These are phyloP conservation scores for Macrosoma leucophasiata DNA, from an alignment of 2,888 invertebrate genomes.

Conservation along the genomic window DNA sequence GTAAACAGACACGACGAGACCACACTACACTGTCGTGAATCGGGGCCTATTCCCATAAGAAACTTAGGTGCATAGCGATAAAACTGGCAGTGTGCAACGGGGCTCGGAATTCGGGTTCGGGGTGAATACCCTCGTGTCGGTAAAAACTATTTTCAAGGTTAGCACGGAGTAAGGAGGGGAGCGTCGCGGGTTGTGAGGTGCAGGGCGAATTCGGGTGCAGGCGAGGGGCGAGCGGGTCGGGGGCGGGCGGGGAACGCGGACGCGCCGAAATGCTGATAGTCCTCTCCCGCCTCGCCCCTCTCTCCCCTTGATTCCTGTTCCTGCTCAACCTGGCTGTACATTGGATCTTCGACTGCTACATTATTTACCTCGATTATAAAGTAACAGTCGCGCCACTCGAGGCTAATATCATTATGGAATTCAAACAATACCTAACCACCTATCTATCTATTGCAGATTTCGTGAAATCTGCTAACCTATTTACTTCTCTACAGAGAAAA, in stretches of 20 bases:
- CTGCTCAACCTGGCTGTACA: no score
- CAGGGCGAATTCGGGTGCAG: slow-evolving; percentile 65
- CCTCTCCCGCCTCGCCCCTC: slow-evolving; percentile 40
- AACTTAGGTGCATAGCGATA: slow-evolving; percentile 34
- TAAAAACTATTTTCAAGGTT: slow-evolving; percentile 77
- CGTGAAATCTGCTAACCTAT: no score
- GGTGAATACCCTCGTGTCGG: slow-evolving; percentile 74
- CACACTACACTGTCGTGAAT: slow-evolving; percentile 41
- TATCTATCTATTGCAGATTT: no score
- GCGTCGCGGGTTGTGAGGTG: slow-evolving; percentile 50
- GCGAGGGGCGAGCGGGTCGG: no score
- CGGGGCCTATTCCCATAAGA: slow-evolving; percentile 46
- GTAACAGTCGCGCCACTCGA: no score
- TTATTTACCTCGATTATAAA: no score
- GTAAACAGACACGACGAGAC: slow-evolving; percentile 45
- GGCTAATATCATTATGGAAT: no score
- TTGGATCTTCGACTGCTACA: slow-evolving; percentile 16
- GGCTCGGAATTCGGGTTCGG: slow-evolving; percentile 70
- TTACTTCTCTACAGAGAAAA: no score
- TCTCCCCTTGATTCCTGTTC: slow-evolving; percentile 29
- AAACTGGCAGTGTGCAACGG: slow-evolving; percentile 57
- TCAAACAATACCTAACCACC: no score
- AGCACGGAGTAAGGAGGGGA: slow-evolving; percentile 64
- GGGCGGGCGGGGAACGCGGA: slow-evolving; percentile 45
- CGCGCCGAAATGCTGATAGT: slow-evolving; percentile 72